These are phyloP conservation scores for Esperia sulphurella DNA, from an alignment of 2,888 invertebrate genomes.

Conservation along the genomic window DNA sequence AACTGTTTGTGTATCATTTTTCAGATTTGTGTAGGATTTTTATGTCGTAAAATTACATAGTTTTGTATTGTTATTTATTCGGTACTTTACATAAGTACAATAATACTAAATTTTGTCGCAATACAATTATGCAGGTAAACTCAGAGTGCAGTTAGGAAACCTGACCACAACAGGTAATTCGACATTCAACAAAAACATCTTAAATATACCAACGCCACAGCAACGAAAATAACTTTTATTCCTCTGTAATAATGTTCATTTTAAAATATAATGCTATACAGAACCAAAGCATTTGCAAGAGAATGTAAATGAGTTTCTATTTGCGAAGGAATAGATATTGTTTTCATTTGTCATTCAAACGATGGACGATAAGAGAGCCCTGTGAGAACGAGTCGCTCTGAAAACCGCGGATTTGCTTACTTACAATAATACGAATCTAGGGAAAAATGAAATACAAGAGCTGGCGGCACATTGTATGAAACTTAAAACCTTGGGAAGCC, in stretches of 20 bases:
- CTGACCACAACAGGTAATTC: conserved; percentile 36
- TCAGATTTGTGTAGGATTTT: background rate
- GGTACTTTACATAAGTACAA: background rate
- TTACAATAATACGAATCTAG: conserved; percentile 14
- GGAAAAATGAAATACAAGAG: conserved; percentile 24
- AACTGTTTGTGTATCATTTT: background rate
- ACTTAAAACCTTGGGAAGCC: conserved; percentile 18
- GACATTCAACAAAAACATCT: conserved; percentile 21
- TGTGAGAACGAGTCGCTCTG: conserved; percentile 58
- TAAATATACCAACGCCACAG: conserved; percentile 20
- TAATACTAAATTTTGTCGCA: conserved; percentile 30
- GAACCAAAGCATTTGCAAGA: background rate
- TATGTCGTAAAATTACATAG: background rate
- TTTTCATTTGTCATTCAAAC: conserved; percentile 15
- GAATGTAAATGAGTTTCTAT: conserved; percentile 12
- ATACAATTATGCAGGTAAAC: conserved; percentile 30
- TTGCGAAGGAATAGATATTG: conserved; percentile 16
- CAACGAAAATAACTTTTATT: conserved; percentile 21
- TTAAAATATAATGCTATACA: conserved; percentile 12
- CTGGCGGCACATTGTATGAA: conserved; percentile 25
- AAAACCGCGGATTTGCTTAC: conserved; percentile 40
- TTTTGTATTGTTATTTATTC: background rate
- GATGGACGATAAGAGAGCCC: conserved; percentile 24
- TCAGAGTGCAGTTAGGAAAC: conserved; percentile 41
- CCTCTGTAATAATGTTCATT: conserved; percentile 20